A percentile compares a stretch with the other conserved stretches of the same genome.
Evolutionary conservation across 2,797 vertebrate genomes (phyloP).

Genomic region (Eleutherodactylus coqui): DNA sequence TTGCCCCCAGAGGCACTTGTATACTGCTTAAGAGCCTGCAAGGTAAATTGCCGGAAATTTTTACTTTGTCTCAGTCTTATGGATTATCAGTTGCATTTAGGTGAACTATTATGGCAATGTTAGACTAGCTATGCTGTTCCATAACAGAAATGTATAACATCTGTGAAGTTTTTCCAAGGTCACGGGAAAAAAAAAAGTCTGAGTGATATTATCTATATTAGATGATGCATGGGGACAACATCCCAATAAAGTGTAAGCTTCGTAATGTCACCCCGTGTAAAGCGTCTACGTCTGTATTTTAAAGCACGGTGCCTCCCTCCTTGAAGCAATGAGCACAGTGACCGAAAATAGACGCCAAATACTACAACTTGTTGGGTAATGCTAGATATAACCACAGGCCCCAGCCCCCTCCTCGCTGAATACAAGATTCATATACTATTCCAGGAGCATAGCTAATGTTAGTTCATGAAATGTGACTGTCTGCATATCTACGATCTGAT

Average conservation of each 20-base stretch:
- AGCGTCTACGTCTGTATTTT: neutral
- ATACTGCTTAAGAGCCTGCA: too few species aligned
- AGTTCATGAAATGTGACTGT: slow-evolving; percentile 30
- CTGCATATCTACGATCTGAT: neutral
- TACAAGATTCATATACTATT: slow-evolving; percentile 30
- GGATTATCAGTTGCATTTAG: too few species aligned
- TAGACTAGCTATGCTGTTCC: too few species aligned
- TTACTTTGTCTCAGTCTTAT: too few species aligned
- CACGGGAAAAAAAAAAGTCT: too few species aligned
- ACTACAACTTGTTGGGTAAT: slow-evolving; percentile 52
- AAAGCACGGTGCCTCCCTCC: neutral
- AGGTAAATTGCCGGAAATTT: too few species aligned
- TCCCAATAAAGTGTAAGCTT: neutral
- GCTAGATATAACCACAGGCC: neutral
- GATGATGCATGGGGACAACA: neutral
- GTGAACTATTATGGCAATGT: too few species aligned
- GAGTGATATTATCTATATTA: neutral
- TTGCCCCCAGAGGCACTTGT: too few species aligned
- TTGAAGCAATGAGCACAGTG: slow-evolving; percentile 25
- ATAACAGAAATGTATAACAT: too few species aligned
- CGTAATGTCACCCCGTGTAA: neutral
- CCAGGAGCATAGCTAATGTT: slow-evolving; percentile 46
- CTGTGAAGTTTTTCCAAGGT: too few species aligned
- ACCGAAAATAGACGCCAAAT: slow-evolving; percentile 53
- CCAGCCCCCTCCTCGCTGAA: slow-evolving; percentile 4